These are phyloP conservation scores for Paratilapia polleni DNA, from an alignment of 2,113 vertebrate species.

Conservation along the genomic window DNA sequence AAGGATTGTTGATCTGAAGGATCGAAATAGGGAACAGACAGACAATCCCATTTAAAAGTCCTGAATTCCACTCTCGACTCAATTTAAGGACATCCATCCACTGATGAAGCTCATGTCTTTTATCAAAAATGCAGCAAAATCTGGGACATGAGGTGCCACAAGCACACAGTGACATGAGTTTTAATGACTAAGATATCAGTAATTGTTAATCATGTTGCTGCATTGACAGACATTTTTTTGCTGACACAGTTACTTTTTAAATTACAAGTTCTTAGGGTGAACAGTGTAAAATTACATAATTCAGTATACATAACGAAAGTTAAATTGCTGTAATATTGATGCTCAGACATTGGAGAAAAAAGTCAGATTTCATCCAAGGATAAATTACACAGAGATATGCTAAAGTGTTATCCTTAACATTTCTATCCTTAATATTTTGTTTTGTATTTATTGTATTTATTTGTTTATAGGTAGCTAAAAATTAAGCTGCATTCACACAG, in stretches of 20 bases:
- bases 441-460: background rate
- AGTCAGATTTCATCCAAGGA: no score
- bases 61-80: constrained; percentile 44
- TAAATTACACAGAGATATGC: background rate
- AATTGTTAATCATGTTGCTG: background rate
- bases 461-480: background rate
- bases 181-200: constrained; percentile 12
- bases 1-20: constrained; percentile 70
- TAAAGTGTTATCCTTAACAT: background rate
- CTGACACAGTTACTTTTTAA: background rate
- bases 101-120: constrained; percentile 25
- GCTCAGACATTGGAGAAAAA: background rate
- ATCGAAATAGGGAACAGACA: constrained; percentile 52
- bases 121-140: constrained; percentile 18
- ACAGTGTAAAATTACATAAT: background rate
- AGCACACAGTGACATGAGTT: background rate
- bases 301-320: background rate
- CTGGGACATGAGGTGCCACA: constrained; percentile 29
- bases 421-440: background rate
- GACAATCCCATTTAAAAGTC: constrained; percentile 51
- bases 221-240: background rate
- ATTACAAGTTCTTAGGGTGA: background rate
- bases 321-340: background rate
- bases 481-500: background rate
- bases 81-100: constrained; percentile 51